Evolutionary conservation across 2,113 vertebrate genomes (phyloP), one percentile per base, ranked within the genome.

Genomic region (Pseudonaja textilis): DNA sequence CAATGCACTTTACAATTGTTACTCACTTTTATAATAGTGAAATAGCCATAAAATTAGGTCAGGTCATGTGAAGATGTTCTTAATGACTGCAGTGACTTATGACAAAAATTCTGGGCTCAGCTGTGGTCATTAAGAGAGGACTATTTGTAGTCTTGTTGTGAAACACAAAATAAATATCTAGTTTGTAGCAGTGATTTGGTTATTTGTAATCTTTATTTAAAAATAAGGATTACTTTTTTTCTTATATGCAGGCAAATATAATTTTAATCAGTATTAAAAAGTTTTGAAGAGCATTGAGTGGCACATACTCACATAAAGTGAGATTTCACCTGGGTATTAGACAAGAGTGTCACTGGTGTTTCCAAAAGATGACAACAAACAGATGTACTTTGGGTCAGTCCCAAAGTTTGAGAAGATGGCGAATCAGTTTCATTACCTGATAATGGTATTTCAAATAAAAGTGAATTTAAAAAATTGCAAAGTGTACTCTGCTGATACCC

Each of bases 181-280:
- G 1, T 29, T 5, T 61, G 20, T 74, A 88, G 34, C 11, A 18
- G 42, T 23, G 91, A 91, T 8, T 90, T 87, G 61, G 18, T 94
- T 22, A 96, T 95, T 94, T 95, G 39, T 95, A 42, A 47, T 96
- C 94, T 94, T 95, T 94, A 57, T 93, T 95, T 96, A 56, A 94
- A 95, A 96, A 97, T 92, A 93, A 96, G 97, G 97, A 95, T 98
- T 98, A 94, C 81, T 45, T 34, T 90, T 88, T 89, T 95, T 94
- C 57, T 64, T 16, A 89, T 47, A 90, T 34, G 18, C 74, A 42
- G 20, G 2, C 12, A 26, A 18, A 29, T 54, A 52, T n/a, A 88
- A n/a, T 26, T 42, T 42, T n/a, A n/a, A n/a, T n/a, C n/a, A n/a
- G n/a, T n/a, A n/a, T n/a, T n/a, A n/a, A n/a, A n/a, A n/a, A n/a